Conservation (phyloP, 2,888 invertebrate species). For the Achlya flavicornis region DNA sequence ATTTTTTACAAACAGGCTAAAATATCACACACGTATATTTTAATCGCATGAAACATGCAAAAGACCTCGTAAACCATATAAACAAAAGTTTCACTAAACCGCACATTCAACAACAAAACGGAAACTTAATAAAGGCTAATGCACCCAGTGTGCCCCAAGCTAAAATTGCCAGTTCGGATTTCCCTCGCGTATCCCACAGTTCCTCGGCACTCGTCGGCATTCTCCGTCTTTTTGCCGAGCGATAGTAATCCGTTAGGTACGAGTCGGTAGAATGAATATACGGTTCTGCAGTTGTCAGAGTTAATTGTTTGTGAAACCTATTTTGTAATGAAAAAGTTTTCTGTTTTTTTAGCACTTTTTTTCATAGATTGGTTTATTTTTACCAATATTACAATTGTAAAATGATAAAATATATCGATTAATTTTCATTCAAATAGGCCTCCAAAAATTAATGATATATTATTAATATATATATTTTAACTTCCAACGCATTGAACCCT, state of each 20-base stretch:
- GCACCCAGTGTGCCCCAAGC: not conserved
- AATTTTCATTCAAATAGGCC: too few relatives aligned
- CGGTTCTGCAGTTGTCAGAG: not conserved
- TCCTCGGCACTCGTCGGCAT: constrained; percentile 12
- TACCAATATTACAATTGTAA: too few relatives aligned
- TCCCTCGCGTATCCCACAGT: constrained; percentile 11
- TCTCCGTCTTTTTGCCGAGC: constrained; percentile 13
- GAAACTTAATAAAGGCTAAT: not conserved
- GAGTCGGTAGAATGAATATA: not conserved
- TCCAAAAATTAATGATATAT: too few relatives aligned
- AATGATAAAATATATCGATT: too few relatives aligned
- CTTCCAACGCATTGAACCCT: not conserved
- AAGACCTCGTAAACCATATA: too few relatives aligned
- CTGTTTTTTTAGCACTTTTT: not conserved
- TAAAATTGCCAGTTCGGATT: constrained; percentile 4
- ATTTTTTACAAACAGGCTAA: too few relatives aligned
- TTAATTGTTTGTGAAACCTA: not conserved
- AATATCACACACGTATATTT: too few relatives aligned
- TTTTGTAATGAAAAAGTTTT: not conserved
- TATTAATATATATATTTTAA: too few relatives aligned
- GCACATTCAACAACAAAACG: not conserved
- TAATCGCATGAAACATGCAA: too few relatives aligned
- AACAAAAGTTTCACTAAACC: too few relatives aligned
- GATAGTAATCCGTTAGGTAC: not conserved
- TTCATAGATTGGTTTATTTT: too few relatives aligned